phyloP scores from a whole-genome alignment of 2,888 invertebrate genomes.

The Andrena marginata region DNA sequence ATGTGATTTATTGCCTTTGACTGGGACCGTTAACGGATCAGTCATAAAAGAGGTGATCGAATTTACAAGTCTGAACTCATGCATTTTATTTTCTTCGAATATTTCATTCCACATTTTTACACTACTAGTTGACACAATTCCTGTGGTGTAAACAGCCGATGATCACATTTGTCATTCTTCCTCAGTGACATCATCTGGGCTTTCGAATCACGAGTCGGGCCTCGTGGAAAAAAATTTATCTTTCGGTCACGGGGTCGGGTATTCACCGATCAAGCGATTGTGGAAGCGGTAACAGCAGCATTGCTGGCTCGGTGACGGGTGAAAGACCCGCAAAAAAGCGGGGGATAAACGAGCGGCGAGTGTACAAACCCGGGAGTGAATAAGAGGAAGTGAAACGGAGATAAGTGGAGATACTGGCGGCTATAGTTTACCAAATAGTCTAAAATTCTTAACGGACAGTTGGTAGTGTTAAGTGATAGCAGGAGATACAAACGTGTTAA shows the following conservation, averaged over 20 bases:
- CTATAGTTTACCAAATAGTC: neutral
- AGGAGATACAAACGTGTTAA: neutral
- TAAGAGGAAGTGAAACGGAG: neutral
- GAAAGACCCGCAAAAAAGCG: conserved; percentile 40
- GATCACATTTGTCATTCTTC: conserved; percentile 21
- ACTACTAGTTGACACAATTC: no score
- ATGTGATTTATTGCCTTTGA: conserved; percentile 20
- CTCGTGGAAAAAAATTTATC: conserved; percentile 33
- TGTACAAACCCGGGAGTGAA: neutral
- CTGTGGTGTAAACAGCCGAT: conserved; percentile 2
- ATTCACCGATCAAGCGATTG: conserved; percentile 44
- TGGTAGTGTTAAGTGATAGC: no score
- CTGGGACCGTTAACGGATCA: conserved; percentile 18
- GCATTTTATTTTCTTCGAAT: conserved; percentile 12
- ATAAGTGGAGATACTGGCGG: neutral
- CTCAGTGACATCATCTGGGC: neutral
- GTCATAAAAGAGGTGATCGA: conserved; percentile 23
- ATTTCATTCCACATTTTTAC: conserved; percentile 1
- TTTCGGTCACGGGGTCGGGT: conserved; percentile 42
- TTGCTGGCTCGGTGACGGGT: conserved; percentile 50
- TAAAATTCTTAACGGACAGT: neutral
- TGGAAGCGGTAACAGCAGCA: conserved; percentile 22
- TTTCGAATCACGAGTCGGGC: neutral
- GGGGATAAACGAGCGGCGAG: conserved; percentile 25
- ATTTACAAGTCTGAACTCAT: neutral